Percentiles rank a stretch among this genome's conserved stretches.
phyloP scores from a whole-genome alignment of 2,888 invertebrate species.

The Agrenia bidenticulata region DNA sequence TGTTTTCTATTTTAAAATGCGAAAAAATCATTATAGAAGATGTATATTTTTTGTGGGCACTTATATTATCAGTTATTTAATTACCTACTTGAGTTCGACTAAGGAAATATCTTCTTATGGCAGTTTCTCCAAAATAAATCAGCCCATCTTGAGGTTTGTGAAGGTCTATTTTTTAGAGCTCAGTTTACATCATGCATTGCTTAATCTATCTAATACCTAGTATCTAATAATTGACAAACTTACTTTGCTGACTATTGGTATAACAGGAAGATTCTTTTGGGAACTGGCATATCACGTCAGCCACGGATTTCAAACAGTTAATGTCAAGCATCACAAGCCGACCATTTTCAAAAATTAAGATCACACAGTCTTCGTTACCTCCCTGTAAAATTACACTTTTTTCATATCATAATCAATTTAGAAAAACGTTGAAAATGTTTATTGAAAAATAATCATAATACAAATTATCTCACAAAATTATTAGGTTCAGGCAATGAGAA shows the following conservation, averaged over 20 bases:
- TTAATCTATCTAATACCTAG: too few species aligned
- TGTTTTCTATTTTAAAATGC: constrained; percentile 4
- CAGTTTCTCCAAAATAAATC: constrained; percentile 9
- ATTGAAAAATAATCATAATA: too few species aligned
- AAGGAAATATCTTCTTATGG: not conserved
- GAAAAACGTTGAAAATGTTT: too few species aligned
- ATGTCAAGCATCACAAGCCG: not conserved
- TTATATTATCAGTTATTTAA: too few species aligned
- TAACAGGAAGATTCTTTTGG: constrained; percentile 3
- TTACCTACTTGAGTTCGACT: not conserved
- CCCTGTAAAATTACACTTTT: too few species aligned
- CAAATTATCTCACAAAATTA: not conserved
- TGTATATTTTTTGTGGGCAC: too few species aligned
- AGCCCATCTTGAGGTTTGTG: not conserved
- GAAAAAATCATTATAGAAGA: not conserved
- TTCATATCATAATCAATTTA: too few species aligned
- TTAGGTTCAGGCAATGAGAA: not conserved
- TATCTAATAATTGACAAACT: not conserved
- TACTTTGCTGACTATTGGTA: not conserved
- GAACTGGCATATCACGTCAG: not conserved
- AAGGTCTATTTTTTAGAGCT: not conserved
- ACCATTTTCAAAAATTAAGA: not conserved
- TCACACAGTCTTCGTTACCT: constrained; percentile 9
- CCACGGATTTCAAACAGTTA: not conserved
- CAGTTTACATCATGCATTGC: too few species aligned